phyloP scores from a whole-genome alignment of 2,888 invertebrate genomes.

The Metalampra italica region DNA sequence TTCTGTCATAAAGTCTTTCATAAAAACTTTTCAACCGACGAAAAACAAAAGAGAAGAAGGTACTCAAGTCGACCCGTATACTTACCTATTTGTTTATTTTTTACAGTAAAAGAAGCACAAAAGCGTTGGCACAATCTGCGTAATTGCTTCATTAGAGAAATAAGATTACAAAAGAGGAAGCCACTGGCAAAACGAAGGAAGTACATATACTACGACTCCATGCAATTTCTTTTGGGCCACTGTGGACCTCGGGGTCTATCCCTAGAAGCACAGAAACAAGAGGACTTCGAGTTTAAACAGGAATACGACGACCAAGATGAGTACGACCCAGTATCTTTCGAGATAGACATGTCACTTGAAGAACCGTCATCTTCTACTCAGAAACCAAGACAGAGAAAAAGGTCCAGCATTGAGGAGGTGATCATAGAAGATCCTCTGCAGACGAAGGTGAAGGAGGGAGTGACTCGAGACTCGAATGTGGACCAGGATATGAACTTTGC shows the following conservation, averaged over 20 bases:
- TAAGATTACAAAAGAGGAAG: not conserved
- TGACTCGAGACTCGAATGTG: not conserved
- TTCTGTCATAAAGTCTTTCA: no score
- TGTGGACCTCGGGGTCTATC: not conserved
- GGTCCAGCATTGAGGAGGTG: not conserved
- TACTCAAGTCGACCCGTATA: not conserved
- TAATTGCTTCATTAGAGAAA: slow-evolving; percentile 2
- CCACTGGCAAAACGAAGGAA: not conserved
- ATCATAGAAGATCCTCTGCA: not conserved
- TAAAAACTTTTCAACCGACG: no score
- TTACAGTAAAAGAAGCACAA: not conserved
- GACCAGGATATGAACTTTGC: slow-evolving; percentile 9
- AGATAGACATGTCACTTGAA: not conserved
- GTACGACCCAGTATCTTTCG: not conserved
- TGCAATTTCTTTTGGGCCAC: not conserved
- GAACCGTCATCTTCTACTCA: no score
- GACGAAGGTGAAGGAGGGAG: not conserved
- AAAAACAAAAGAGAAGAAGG: no score
- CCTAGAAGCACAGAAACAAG: not conserved
- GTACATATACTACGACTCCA: slow-evolving; percentile 1
- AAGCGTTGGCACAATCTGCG: slow-evolving; percentile 7
- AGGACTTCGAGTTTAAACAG: not conserved
- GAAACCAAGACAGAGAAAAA: not conserved
- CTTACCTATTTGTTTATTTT: not conserved
- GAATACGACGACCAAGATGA: not conserved